Evolutionary conservation across 2,888 invertebrate species (phyloP), one percentile per base, ranked within the genome.

Genomic region (Psococerastis gibbosa): DNA sequence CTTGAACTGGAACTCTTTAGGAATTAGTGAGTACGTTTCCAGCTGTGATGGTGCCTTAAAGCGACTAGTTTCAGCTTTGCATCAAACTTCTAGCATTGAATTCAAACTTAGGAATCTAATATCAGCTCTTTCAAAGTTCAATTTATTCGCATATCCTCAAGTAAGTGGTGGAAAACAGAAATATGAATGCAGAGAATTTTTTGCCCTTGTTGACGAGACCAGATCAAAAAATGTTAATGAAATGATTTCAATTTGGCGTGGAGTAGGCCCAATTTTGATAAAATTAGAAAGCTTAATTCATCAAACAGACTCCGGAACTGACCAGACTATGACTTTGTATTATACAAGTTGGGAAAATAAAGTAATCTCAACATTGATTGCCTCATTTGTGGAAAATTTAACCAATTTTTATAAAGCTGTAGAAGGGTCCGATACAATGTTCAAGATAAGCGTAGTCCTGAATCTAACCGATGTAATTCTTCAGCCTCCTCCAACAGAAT

Each of bases 271-370:
- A 0, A 73, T 87, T 45, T 65, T 92, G 11, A 75, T 78, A 52
- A 91, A 91, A 61, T 60, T 91, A 48, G 91, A 92, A 61, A 81
- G 80, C 48, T 63, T 91, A 27, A 80, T 88, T 2, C 68, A 85
- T 16, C 78, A 78, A 47, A 77, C 81, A 2, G 78, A 78, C 50
- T 78, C 81, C 0, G 88, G 89, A 2, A 67, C 64, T 43, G 78
- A 79, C 0, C 59, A 67, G 1, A 72, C 75, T 48, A 83, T 92
- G 79, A 64, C 65, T 3, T 64, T 75, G 1, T 87, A 84, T 57
- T 92, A 91, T 55, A 64, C 69, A 1, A 71, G 69, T 58, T 91
- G 88, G 81, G 91, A 91, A 58, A 71, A 70, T 53, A 77, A 78
- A 59, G 73, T 87, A 16, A 87, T 78, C 56, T 65, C 67, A 16